These are phyloP conservation scores for Mylabris phalerata DNA, from an alignment of 1,140 invertebrate genomes.

Conservation along the genomic window DNA sequence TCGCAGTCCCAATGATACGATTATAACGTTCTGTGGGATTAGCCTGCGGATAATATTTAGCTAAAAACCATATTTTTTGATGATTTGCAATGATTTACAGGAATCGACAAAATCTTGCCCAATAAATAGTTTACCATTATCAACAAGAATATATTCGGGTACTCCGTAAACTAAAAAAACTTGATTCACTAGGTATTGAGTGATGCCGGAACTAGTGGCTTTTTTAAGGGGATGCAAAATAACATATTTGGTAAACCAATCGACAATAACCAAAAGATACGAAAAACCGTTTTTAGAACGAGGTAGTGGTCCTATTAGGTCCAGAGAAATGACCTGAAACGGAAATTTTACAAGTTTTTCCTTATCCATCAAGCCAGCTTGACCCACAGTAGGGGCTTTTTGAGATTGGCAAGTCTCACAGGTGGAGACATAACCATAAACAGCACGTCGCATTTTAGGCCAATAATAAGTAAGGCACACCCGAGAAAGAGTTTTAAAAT, in stretches of 20 bases:
- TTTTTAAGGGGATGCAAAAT: conserved; percentile 1
- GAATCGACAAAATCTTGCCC: neutral
- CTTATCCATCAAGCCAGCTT: too few species aligned
- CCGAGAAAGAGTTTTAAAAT: conserved; percentile 8
- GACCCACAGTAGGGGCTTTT: neutral
- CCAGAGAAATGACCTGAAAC: conserved; percentile 13
- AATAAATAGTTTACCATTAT: neutral
- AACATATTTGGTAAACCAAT: conserved; percentile 24
- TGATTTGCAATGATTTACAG: neutral
- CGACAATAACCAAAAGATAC: conserved; percentile 35
- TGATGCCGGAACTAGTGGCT: neutral
- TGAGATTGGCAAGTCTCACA: conserved; percentile 1
- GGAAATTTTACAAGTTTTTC: conserved; percentile 7
- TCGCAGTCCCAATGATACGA: neutral
- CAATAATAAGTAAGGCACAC: conserved; percentile 7
- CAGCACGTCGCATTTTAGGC: conserved; percentile 1
- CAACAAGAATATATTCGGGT: neutral
- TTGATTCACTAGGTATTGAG: neutral
- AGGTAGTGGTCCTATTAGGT: conserved; percentile 39
- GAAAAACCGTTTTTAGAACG: conserved; percentile 19
- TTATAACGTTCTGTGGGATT: conserved; percentile 7
- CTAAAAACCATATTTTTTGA: conserved; percentile 10
- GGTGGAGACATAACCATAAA: conserved; percentile 1
- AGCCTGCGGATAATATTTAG: conserved; percentile 1
- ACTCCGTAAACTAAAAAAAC: conserved; percentile 3